These are phyloP conservation scores for Lampris incognitus DNA, from an alignment of 2,113 vertebrate genomes.

Conservation along the genomic window DNA sequence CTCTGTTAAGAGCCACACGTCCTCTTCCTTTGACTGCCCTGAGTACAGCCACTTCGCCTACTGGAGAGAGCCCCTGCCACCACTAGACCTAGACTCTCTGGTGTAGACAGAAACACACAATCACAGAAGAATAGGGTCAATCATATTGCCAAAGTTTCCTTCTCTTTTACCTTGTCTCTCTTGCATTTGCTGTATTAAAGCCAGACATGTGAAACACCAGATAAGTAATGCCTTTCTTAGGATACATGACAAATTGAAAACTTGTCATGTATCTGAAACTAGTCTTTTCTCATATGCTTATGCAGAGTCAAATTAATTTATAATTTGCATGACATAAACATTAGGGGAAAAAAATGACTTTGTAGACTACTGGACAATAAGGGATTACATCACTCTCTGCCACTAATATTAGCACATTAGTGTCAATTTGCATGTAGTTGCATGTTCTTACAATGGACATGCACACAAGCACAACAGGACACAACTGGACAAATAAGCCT, in stretches of 20 bases:
- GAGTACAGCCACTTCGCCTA: slow-evolving; percentile 88
- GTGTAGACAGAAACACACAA: slow-evolving; percentile 45
- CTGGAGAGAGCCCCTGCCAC: slow-evolving; percentile 84
- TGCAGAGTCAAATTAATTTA: neutral
- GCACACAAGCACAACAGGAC: neutral
- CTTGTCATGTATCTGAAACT: too few relatives aligned
- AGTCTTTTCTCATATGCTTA: slow-evolving; percentile 23
- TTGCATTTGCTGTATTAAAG: too few relatives aligned
- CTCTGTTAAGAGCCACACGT: slow-evolving; percentile 46
- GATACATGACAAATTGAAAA: too few relatives aligned
- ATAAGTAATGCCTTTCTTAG: too few relatives aligned
- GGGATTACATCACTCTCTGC: neutral
- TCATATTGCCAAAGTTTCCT: too few relatives aligned
- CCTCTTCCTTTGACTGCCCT: slow-evolving; percentile 76
- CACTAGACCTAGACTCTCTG: slow-evolving; percentile 73
- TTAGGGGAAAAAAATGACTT: slow-evolving; percentile 2
- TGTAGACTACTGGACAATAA: neutral
- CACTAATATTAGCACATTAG: neutral
- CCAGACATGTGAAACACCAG: too few relatives aligned
- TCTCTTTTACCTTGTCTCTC: too few relatives aligned
- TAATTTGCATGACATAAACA: neutral
- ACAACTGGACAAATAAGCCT: slow-evolving; percentile 22
- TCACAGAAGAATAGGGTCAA: neutral
- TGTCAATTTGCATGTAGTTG: neutral
- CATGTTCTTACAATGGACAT: neutral